Base-by-base conservation (phyloP, 2,888 invertebrate genomes). In the Hirudinaria manillensis region DNA sequence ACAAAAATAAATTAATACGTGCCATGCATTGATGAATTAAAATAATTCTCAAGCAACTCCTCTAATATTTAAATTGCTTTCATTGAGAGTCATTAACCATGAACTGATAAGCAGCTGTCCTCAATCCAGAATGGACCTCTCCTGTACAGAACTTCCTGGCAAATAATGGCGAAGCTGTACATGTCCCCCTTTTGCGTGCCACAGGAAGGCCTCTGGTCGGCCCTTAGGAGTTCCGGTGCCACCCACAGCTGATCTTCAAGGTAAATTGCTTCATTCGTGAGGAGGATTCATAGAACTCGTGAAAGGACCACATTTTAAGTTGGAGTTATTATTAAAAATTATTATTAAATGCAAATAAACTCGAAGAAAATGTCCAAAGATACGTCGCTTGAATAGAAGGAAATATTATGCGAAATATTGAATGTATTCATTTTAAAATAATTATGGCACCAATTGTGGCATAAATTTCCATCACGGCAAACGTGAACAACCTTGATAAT, bases 121-220 rank as follows among this genome's bases (percentile, higher is more conserved):
- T 80, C 79, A 27, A 84, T 76, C 77, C 77, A 83, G 77, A 84
- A 85, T 0, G 84, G 83, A 0, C 85, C 85, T 72, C 80, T 83
- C 75, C 85, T 80, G 78, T 84, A 84, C 27, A 94, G 91, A 75
- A 95, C 93, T 87, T 94, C 94, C 83, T 94, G 94, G 70, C 94
- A 87, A 77, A 95, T 93, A 74, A 95, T 91, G 1, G 91, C 93
- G 83, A 94, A 94, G 80, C 93, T 93, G 86, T 93, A 94, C 32
- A 94, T 93, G 76, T 85, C 85, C 83, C 73, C 77, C 75, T 77
- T 77, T 51, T 78, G 76, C 3, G 83, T 83, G 6, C 84, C 85
- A 56, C 81, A 82, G 6, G 81, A 80, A 0, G 83, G 82, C 24
- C 81, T 78, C 55, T 79, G 77, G 51, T 82, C 80, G 80, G 29